Evolutionary conservation across 1,140 invertebrate species (phyloP).

Genomic region (Gonioctena quinquepunctata): DNA sequence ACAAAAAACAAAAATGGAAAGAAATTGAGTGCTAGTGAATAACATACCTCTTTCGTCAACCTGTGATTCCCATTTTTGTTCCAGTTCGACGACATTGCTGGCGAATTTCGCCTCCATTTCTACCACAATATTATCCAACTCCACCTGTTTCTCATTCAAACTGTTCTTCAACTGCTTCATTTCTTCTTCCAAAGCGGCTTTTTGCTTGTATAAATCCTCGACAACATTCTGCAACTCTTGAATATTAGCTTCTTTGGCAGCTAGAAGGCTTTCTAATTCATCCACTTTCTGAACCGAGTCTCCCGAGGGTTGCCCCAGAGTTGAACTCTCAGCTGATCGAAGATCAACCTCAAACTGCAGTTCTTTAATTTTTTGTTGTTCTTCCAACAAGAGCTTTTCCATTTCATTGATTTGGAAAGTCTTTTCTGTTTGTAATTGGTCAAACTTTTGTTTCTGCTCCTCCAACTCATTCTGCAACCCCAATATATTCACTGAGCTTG

Average conservation of each 20-base stretch:
- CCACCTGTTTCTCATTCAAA: conserved; percentile 18
- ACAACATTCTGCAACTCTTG: background rate
- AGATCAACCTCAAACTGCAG: background rate
- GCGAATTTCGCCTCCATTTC: conserved; percentile 20
- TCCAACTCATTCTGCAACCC: conserved; percentile 8
- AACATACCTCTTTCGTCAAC: conserved; percentile 60
- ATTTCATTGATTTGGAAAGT: background rate
- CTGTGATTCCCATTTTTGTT: conserved; percentile 56
- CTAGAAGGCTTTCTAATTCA: background rate
- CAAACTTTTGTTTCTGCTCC: conserved; percentile 1
- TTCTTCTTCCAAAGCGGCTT: background rate
- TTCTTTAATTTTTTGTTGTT: background rate
- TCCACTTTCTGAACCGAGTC: background rate
- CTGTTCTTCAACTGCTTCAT: conserved; percentile 1
- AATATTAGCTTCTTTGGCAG: background rate
- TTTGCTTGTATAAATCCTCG: background rate
- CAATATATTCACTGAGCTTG: background rate
- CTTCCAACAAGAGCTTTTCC: background rate
- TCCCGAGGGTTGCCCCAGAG: background rate
- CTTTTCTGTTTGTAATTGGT: background rate
- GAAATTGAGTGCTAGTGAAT: background rate
- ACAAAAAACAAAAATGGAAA: background rate
- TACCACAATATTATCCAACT: conserved; percentile 6
- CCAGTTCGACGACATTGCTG: conserved; percentile 25
- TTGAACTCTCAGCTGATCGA: too few species aligned